Base-by-base conservation (phyloP, 2,888 invertebrate genomes). In the Dynastes maya region DNA sequence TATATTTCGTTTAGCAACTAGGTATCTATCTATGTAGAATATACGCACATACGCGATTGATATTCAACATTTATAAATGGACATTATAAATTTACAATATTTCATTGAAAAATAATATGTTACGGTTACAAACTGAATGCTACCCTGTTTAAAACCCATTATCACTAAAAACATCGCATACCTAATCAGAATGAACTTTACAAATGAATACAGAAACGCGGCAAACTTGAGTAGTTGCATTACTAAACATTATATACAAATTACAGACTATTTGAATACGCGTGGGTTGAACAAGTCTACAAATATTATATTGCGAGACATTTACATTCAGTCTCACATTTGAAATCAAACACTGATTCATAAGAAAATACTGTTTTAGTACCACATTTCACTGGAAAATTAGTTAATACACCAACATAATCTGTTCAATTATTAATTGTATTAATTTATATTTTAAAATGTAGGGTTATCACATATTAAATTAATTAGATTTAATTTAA, bases 1-100 rank as follows among this genome's bases (percentile, higher is more conserved):
- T 67, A 67, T 67, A 67, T 67, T 67, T 45, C 67, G 45, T 67
- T 67, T 45, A 67, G 37, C 67, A 67, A 13, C 37, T 5, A 37
- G 32, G 45, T 32, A 32, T 64, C 32, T 37, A 64, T n/a, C 2
- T 37, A 64, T 13, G 27, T 27, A 63, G 32, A 32, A 37, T 64
- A 29, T 64, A 29, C 6, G 5, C n/a, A 6, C 16, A 65, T 65
- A 2, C 27, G 40, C 64, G 16, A 22, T 22, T 22, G 22, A 37
- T 29, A 64, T 32, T 32, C 22, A 16, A 8, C 16, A 32, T 64
- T 40, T 40, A 65, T 65, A 16, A 1, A 49, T 27, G n/a, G 16
- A 8, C 16, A n/a, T 6, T 40, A 67, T 40, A 67, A 67, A 67
- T 67, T 67, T 49, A 45, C 22, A 67, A 11, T 29, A n/a, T 67